Conservation (phyloP, 1,140 invertebrate genomes). For the Aphaenogaster floridana region DNA sequence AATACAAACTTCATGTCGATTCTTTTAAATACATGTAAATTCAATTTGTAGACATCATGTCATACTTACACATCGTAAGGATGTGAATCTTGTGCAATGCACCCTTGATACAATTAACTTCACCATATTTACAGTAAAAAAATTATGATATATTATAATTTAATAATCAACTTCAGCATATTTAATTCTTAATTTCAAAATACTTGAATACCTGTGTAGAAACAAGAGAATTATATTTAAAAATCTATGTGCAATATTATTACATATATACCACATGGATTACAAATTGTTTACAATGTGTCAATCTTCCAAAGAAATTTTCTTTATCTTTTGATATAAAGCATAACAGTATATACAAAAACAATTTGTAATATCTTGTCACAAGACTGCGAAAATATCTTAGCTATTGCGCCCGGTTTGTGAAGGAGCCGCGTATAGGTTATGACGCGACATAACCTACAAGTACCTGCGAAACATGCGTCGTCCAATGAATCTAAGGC, state of each 20-base stretch:
- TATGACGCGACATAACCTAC: conserved; percentile 80
- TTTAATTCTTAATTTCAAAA: not conserved
- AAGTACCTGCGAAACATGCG: conserved; percentile 13
- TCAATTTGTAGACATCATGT: not conserved
- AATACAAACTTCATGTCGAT: not conserved
- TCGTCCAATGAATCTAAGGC: not conserved
- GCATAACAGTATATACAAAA: not conserved
- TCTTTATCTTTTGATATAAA: not conserved
- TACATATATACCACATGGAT: not conserved
- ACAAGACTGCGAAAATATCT: not conserved
- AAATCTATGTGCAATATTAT: not conserved
- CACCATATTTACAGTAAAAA: not conserved
- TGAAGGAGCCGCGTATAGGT: not conserved
- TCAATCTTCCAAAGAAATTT: not conserved
- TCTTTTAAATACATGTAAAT: not conserved
- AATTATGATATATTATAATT: not conserved
- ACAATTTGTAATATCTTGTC: not conserved
- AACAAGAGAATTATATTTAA: conserved; percentile 8
- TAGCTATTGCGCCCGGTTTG: not conserved
- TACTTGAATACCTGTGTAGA: not conserved
- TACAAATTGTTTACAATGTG: conserved; percentile 4
- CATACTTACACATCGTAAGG: conserved; percentile 23
- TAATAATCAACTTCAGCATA: not conserved
- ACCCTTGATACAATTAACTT: conserved; percentile 18
- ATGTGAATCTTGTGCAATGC: not conserved